Evolutionary conservation across 2,113 vertebrate genomes (phyloP).

Genomic region (Todiramphus chloris): DNA sequence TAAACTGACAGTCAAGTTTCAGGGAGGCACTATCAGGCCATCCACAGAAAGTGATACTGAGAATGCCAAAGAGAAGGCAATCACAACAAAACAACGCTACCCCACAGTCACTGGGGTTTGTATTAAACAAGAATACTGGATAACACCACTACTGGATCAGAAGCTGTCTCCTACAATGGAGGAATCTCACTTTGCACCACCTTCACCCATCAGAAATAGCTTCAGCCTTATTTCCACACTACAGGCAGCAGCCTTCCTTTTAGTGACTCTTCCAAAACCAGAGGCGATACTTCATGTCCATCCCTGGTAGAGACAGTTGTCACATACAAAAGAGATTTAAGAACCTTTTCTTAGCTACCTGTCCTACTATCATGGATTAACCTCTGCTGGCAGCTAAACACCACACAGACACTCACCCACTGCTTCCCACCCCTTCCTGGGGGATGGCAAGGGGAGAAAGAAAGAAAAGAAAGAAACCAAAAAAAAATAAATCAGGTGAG

Average conservation of each 20-base stretch:
- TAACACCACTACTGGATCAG: neutral
- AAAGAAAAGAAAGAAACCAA: too few species aligned
- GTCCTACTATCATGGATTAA: too few species aligned
- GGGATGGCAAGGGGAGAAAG: too few species aligned
- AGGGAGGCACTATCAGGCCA: neutral
- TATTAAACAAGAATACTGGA: neutral
- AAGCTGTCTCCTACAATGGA: neutral
- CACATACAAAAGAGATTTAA: neutral
- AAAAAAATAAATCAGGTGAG: too few species aligned
- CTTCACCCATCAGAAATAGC: neutral
- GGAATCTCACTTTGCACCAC: neutral
- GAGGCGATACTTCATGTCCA: neutral
- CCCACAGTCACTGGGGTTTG: neutral
- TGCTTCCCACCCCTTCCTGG: too few species aligned
- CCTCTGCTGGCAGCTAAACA: too few species aligned
- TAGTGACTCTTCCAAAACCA: neutral
- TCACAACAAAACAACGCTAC: neutral
- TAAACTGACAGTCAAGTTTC: neutral
- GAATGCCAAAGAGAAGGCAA: neutral
- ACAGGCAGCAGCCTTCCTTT: neutral
- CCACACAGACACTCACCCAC: too few species aligned
- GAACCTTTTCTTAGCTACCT: neutral
- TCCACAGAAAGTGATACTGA: neutral
- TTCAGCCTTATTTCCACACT: neutral
- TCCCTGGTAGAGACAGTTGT: neutral